Evolutionary conservation across 1,140 invertebrate species (phyloP).

Genomic region (Stegodyphus dumicola): DNA sequence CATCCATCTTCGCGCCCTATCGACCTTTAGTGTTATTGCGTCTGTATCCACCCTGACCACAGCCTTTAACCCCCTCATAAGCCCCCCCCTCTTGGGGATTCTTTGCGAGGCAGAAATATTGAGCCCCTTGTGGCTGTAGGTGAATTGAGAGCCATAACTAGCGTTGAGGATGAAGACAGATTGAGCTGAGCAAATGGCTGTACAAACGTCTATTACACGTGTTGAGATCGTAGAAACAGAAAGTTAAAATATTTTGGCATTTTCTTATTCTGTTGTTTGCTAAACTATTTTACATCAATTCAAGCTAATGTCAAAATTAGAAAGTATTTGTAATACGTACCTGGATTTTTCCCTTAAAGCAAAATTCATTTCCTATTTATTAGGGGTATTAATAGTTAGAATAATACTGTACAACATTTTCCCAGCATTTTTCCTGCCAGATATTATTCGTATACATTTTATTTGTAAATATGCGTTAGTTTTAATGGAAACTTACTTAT

Average conservation of each 20-base stretch:
- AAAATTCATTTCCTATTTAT: too few species aligned
- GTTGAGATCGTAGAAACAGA: neutral
- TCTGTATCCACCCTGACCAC: slow-evolving; percentile 55
- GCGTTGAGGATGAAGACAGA: slow-evolving; percentile 43
- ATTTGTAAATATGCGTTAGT: too few species aligned
- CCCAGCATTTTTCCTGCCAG: too few species aligned
- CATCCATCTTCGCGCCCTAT: slow-evolving; percentile 57
- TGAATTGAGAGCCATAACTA: slow-evolving; percentile 53
- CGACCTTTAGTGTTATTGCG: slow-evolving; percentile 60
- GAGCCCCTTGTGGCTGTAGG: slow-evolving; percentile 51
- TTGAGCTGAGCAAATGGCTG: slow-evolving; percentile 36
- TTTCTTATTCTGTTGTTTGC: neutral
- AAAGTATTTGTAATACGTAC: too few species aligned
- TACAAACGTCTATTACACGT: slow-evolving; percentile 39
- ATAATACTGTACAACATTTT: too few species aligned
- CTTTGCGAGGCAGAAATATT: slow-evolving; percentile 36
- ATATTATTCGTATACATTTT: too few species aligned
- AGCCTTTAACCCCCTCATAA: slow-evolving; percentile 3
- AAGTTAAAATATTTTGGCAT: neutral
- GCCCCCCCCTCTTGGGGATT: neutral
- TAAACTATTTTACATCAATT: too few species aligned
- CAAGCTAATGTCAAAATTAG: too few species aligned
- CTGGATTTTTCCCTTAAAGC: too few species aligned
- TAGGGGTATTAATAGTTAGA: too few species aligned
- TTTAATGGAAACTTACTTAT: too few species aligned